phyloP scores from a whole-genome alignment of 2,797 vertebrate genomes.

The Oceanodroma leucorhoa region DNA sequence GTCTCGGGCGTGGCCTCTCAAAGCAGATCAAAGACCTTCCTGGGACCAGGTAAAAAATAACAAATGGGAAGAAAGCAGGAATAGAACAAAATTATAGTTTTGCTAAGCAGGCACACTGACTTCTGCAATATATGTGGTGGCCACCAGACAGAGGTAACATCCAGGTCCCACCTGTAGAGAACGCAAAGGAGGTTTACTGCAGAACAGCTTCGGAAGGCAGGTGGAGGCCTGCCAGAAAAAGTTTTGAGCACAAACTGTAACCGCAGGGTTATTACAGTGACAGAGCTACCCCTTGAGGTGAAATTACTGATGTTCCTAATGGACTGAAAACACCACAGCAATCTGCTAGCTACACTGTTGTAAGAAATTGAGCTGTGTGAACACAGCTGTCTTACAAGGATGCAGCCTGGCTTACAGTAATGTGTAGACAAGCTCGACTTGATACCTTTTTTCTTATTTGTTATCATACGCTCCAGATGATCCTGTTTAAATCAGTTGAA shows the following conservation, averaged over 20 bases:
- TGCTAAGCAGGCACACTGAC: not conserved
- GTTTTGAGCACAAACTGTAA: not conserved
- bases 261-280: not conserved
- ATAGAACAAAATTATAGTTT: not conserved
- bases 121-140: not conserved
- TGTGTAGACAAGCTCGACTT: not conserved
- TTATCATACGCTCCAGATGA: not conserved
- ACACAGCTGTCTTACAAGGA: not conserved
- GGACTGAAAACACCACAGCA: not conserved
- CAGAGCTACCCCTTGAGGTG: not conserved
- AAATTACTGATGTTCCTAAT: not conserved
- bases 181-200: not conserved
- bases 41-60: not conserved
- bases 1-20: not conserved
- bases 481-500: not conserved
- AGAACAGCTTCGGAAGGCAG: not conserved
- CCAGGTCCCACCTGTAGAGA: not conserved
- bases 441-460: not conserved
- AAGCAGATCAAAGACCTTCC: not conserved
- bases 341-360: not conserved
- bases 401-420: not conserved
- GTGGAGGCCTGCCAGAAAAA: not conserved
- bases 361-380: not conserved
- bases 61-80: not conserved
- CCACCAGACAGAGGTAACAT: not conserved